A percentile compares a stretch with the other conserved stretches of the same genome.
Evolutionary conservation across 1,140 invertebrate genomes (phyloP).

Genomic region (Microplitis mediator): DNA sequence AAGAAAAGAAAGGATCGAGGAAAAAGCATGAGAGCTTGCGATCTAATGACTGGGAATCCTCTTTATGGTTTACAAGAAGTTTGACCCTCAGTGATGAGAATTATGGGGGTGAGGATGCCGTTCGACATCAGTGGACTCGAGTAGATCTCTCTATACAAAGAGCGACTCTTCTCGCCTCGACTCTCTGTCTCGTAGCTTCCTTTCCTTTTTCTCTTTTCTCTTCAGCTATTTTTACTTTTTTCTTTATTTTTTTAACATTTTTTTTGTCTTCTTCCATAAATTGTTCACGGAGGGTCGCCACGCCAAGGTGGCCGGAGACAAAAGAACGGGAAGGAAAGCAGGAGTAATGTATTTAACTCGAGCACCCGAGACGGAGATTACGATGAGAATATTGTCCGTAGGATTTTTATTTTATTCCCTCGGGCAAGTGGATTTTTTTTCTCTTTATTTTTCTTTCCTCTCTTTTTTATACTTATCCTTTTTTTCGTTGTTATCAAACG

Average conservation of each 20-base stretch:
- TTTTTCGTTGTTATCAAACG: not conserved
- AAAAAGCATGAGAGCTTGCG: constrained; percentile 36
- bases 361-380: constrained; percentile 51
- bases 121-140: constrained; percentile 40
- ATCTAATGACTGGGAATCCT: constrained; percentile 62
- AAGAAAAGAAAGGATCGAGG: not conserved
- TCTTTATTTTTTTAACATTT: constrained; percentile 26
- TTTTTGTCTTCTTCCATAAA: constrained; percentile 53
- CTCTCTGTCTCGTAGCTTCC: constrained; percentile 21
- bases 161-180: constrained; percentile 27
- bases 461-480: not conserved
- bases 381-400: constrained; percentile 53
- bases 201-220: no score
- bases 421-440: constrained; percentile 18
- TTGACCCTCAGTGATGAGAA: constrained; percentile 47
- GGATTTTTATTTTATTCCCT: constrained; percentile 20
- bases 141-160: constrained; percentile 42
- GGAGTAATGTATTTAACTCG: constrained; percentile 60
- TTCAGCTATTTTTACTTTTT: no score
- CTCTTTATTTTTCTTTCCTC: not conserved
- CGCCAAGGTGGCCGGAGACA: constrained; percentile 53
- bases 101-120: constrained; percentile 29
- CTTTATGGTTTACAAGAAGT: constrained; percentile 63
- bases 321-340: constrained; percentile 49
- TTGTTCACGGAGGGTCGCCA: constrained; percentile 48